Evolutionary conservation across 2,113 vertebrate genomes (phyloP).

Genomic region (Myiopsitta monachus): DNA sequence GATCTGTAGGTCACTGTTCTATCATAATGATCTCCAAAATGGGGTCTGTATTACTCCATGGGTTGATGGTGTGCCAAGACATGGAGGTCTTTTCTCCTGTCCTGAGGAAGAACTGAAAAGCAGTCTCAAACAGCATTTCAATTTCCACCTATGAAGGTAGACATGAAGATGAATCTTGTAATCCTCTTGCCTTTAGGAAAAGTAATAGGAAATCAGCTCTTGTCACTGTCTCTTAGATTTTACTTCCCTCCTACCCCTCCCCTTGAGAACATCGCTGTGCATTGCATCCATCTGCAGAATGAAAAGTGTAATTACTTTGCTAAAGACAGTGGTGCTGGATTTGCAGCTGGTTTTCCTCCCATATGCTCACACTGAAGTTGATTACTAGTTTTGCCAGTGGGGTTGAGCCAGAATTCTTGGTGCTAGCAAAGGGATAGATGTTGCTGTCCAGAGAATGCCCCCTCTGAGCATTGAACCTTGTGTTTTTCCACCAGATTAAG

Average conservation of each 20-base stretch:
- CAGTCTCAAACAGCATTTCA: neutral
- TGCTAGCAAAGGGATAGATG: neutral
- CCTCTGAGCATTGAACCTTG: neutral
- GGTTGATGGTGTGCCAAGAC: neutral
- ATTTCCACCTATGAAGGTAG: neutral
- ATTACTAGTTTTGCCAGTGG: neutral
- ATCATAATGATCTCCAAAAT: fast-evolving
- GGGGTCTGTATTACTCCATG: neutral
- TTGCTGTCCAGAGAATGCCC: neutral
- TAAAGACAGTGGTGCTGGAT: neutral
- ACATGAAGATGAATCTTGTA: neutral
- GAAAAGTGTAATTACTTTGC: neutral
- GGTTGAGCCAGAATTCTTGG: neutral
- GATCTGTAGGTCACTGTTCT: fast-evolving
- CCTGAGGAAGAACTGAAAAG: neutral
- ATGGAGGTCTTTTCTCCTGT: neutral
- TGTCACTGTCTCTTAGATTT: neutral
- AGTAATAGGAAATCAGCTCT: neutral
- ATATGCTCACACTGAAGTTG: neutral
- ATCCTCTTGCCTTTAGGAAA: constrained; percentile 1
- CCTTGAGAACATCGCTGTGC: neutral
- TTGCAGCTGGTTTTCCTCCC: constrained; percentile 9
- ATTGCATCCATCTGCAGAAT: neutral
- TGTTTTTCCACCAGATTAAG: neutral
- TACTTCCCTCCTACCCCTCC: neutral